Conservation (phyloP, 2,113 vertebrate species). For the Platichthys flesus region DNA sequence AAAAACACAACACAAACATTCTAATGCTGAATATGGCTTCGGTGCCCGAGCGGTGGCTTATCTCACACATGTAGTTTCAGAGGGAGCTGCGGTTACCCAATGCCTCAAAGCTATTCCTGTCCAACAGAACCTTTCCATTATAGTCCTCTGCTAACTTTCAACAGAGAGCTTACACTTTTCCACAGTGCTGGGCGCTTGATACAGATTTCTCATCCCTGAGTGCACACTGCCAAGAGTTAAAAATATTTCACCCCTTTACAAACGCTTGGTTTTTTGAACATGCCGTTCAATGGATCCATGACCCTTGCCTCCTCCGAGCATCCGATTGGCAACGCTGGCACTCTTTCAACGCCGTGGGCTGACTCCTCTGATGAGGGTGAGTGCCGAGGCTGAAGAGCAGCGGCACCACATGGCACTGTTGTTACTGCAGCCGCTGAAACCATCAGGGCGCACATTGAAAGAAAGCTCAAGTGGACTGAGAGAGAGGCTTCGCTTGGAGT, state of each 20-base stretch:
- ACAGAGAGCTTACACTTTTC: slow-evolving; percentile 6
- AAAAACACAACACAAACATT: not conserved
- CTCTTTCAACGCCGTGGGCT: slow-evolving; percentile 23
- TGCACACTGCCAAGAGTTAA: slow-evolving; percentile 21
- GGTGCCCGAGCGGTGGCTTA: not conserved
- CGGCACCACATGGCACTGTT: slow-evolving; percentile 19
- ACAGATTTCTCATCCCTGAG: slow-evolving; percentile 14
- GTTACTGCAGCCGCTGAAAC: not conserved
- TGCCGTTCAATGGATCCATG: slow-evolving; percentile 2
- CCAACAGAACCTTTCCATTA: slow-evolving; percentile 13
- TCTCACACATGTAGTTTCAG: not conserved
- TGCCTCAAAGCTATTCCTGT: not conserved
- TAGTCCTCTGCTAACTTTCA: not conserved
- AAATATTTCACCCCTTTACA: slow-evolving; percentile 40
- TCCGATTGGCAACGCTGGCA: slow-evolving; percentile 13
- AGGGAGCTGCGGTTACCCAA: not conserved
- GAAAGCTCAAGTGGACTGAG: not conserved
- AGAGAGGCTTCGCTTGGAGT: not conserved
- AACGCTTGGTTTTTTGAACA: slow-evolving; percentile 30
- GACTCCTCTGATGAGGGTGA: slow-evolving; percentile 36
- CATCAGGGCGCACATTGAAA: not conserved
- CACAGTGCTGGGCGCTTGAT: not conserved
- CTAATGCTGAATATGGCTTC: not conserved
- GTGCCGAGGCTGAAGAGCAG: slow-evolving; percentile 25
- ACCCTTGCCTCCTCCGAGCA: slow-evolving; percentile 27